Evolutionary conservation across 2,888 invertebrate species (phyloP), one percentile per base, ranked within the genome.

Genomic region (Hecatera dysodea): DNA sequence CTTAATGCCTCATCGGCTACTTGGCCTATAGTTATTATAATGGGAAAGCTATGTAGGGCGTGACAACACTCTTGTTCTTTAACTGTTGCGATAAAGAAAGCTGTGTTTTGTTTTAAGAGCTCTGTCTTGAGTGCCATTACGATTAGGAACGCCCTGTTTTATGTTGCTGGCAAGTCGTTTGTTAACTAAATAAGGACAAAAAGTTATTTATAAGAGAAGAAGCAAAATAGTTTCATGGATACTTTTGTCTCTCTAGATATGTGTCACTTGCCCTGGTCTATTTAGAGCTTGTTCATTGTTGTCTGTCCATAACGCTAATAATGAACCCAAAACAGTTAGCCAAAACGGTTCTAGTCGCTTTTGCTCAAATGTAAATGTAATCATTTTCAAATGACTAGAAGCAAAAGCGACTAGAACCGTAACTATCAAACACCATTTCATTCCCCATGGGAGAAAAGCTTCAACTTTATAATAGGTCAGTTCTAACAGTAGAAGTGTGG

Each of bases 11-110:
- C 83, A 75, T 81, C 67, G 75, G 63, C 64, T 65, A 46, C 67
- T 75, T 57, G 72, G 60, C 53, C 83, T 72, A 57, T 75, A 69
- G 74, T 79, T 81, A 75, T 56, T 64, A 72, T 79, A 81, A 78
- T 83, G 81, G 68, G 70, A 71, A 76, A 75, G 66, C 62, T 48
- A 72, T 81, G 75, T 82, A 70, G 71, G 74, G 69, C 57, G 77
- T 74, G 74, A 63, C 62, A 59, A 33, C 66, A 65, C 64, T 81
- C 68, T 64, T 61, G 60, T 76, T 69, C 70, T 78, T 72, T 65
- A 67, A 80, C 64, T 64, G 59, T 29, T n/a, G 63, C 62, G 61
- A 67, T 67, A 67, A 81, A 67, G 80, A 80, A 80, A 71, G 64
- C 65, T 62, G 57, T 78, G 78, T 79, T 70, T 75, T 75, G 66